Evolutionary conservation across 35 echinoderm and acorn worm species (phyloP), one percentile per base, ranked within the genome.

Genomic region (Eucidaris tribuloides): DNA sequence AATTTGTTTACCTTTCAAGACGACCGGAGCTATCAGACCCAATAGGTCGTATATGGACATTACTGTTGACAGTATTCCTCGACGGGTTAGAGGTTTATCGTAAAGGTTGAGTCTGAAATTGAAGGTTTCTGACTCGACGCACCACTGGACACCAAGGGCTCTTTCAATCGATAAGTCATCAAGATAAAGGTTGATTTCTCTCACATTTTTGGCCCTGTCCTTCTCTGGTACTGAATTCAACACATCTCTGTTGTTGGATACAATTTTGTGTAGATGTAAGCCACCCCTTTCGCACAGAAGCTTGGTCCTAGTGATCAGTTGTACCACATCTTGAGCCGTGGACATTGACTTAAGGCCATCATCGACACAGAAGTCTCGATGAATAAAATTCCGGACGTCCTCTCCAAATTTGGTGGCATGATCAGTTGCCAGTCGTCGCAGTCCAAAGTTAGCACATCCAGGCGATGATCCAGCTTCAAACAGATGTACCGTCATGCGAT

Each of bases 61-160:
- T 15, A 83, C 60, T 39, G 86, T 82, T 2, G 77, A 81, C 80
- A 89, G 44, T 74, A 84, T 44, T 14, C 87, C 87, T 68, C 87
- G 23, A 23, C 79, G 61, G 13, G 87, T 89, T 4, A 65, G 46
- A 36, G 87, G 61, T 7, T 52, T 71, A 27, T 83, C 87, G 11
- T 83, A 41, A 4, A 83, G 29, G 13, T 36, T 46, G 19, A 90
- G 27, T n/a, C 66, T 36, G 60, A 90, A 84, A 31, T 44, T 77
- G 81, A 90, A 90, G 7, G 14, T 20, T 40, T 84, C 88, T 46
- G 45, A 56, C 40, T 90, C 65, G 7, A 90, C 68, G 44, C 68
- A 33, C 76, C 90, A 87, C 77, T 56, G 41, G 0, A 92, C 42
- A 30, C 84, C 84, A 28, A 92, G 34, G 7, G 79, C 64, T 37